Percentiles rank a stretch among this genome's conserved stretches.
Conservation (phyloP, 2,797 vertebrate genomes). For the Rallus crepitans region DNA sequence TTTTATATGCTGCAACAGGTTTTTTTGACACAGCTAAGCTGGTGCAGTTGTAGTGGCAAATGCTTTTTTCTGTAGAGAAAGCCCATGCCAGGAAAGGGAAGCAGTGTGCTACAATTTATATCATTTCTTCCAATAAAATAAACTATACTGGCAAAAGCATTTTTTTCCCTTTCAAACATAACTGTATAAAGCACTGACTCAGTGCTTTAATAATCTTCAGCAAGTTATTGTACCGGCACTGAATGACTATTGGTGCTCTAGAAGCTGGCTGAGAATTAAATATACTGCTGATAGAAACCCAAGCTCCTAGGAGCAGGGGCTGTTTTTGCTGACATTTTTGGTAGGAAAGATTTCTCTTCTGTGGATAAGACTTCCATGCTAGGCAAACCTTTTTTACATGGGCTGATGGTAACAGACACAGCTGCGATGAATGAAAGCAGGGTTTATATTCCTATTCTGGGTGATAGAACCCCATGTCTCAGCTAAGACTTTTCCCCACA, state of each 20-base stretch:
- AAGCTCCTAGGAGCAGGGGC: background rate
- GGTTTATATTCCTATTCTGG: background rate
- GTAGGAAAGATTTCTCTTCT: background rate
- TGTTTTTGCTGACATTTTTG: background rate
- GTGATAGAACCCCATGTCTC: background rate
- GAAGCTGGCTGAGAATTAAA: constrained; percentile 2
- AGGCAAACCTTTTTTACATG: background rate
- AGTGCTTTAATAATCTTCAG: constrained; percentile 41
- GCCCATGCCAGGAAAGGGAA: constrained; percentile 1
- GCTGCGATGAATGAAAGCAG: background rate
- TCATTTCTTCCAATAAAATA: constrained; percentile 2
- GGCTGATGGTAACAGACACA: background rate
- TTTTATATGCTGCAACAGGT: background rate
- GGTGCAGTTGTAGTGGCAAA: background rate
- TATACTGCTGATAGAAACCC: background rate
- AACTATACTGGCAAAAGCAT: background rate
- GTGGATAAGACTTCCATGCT: background rate
- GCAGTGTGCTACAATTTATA: constrained; percentile 8
- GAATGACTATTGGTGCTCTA: background rate
- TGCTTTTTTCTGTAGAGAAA: constrained; percentile 21
- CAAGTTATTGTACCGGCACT: background rate
- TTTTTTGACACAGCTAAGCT: constrained; percentile 7
- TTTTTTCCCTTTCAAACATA: constrained; percentile 10
- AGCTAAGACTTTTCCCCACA: background rate
- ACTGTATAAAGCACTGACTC: background rate